Evolutionary conservation across 1,140 invertebrate genomes (phyloP).

Genomic region (Drosophila grimshawi): DNA sequence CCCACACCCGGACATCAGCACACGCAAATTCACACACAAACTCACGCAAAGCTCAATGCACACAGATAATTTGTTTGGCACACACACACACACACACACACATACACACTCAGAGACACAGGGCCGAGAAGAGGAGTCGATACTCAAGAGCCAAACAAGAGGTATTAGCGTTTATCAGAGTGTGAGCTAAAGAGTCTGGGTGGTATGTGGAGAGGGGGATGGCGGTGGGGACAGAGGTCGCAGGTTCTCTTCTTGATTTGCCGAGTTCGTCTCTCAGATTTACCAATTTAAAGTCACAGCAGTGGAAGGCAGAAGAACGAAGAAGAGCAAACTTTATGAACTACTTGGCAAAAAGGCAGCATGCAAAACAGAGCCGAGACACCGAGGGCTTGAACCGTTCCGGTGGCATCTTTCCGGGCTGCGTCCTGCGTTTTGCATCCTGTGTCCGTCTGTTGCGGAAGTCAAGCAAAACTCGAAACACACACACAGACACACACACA

Average conservation of each 20-base stretch:
- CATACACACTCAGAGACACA: not conserved
- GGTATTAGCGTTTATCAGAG: conserved; percentile 54
- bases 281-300: conserved; percentile 60
- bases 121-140: conserved; percentile 40
- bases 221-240: not conserved
- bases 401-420: conserved; percentile 39
- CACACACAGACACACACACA: conserved; percentile 20
- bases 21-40: conserved; percentile 33
- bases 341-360: conserved; percentile 57
- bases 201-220: not conserved
- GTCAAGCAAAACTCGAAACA: conserved; percentile 54
- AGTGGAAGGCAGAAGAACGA: not conserved
- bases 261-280: conserved; percentile 42
- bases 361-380: conserved; percentile 59
- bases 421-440: conserved; percentile 43
- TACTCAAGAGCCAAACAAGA: conserved; percentile 59
- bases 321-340: conserved; percentile 60
- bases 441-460: conserved; percentile 54
- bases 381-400: conserved; percentile 50
- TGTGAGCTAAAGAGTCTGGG: conserved; percentile 5
- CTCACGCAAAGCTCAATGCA: conserved; percentile 44
- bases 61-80: conserved; percentile 74
- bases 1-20: not conserved
- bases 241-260: not conserved
- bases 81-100: conserved; percentile 33